These are phyloP conservation scores for Melanotaenia boesemani DNA, from an alignment of 2,797 vertebrate genomes.

Conservation along the genomic window DNA sequence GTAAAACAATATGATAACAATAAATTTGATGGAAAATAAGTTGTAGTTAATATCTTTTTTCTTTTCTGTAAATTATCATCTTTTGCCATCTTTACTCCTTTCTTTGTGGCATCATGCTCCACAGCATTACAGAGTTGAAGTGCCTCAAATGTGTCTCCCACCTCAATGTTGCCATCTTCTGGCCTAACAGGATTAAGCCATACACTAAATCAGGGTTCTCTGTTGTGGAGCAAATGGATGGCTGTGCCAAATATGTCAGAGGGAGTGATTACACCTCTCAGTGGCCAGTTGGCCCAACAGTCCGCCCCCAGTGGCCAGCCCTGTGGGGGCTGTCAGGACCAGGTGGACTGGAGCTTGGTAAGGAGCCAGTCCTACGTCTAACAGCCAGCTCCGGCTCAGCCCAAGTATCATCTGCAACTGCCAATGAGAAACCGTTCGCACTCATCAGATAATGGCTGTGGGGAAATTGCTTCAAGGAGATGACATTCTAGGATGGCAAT, in stretches of 20 bases:
- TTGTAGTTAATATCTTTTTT: constrained; percentile 2
- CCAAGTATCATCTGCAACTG: constrained; percentile 77
- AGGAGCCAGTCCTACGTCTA: constrained; percentile 71
- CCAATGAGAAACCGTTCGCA: constrained; percentile 74
- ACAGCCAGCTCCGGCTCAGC: constrained; percentile 73
- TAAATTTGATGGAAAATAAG: constrained; percentile 9
- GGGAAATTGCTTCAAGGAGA: constrained; percentile 83
- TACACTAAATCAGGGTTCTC: constrained; percentile 39
- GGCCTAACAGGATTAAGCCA: constrained; percentile 72
- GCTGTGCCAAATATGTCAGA: constrained; percentile 79
- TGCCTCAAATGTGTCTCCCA: constrained; percentile 50
- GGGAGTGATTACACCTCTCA: constrained; percentile 81
- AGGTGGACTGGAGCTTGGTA: constrained; percentile 70
- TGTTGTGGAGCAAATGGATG: constrained; percentile 62
- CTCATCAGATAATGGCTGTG: constrained; percentile 81
- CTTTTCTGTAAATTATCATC: constrained; percentile 15
- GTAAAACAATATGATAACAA: constrained; percentile 5
- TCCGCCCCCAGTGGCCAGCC: constrained; percentile 75
- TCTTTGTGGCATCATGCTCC: constrained; percentile 27
- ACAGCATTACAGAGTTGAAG: constrained; percentile 31
- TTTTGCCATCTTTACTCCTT: constrained; percentile 37
- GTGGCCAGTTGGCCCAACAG: constrained; percentile 81
- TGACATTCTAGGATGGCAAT: constrained; percentile 72
- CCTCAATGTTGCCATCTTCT: constrained; percentile 84
- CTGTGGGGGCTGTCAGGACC: constrained; percentile 72